Conservation (phyloP, 2,888 invertebrate genomes). For the Polyploca ridens region DNA sequence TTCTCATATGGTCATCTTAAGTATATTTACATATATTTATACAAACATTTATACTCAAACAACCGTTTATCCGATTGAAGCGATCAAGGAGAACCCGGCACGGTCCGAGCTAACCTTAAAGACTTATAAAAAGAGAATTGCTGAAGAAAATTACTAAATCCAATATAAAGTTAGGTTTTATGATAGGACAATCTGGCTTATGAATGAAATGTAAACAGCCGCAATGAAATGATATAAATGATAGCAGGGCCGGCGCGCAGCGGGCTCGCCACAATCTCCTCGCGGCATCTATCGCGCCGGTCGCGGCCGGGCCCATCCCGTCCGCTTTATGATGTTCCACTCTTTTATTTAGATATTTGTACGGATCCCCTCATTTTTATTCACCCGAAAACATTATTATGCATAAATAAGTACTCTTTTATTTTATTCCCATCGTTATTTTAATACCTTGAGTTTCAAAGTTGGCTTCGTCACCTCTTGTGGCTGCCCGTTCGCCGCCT, state of each 20-base stretch:
- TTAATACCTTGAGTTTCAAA: conserved; percentile 70
- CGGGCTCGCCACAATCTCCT: conserved; percentile 63
- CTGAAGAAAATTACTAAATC: conserved; percentile 40
- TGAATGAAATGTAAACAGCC: conserved; percentile 81
- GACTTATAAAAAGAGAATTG: neutral
- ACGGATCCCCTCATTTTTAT: conserved; percentile 79
- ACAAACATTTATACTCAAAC: neutral
- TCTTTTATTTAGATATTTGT: conserved; percentile 82
- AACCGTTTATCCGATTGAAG: conserved; percentile 9
- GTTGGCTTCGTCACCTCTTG: conserved; percentile 74
- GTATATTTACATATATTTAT: neutral
- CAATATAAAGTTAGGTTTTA: conserved; percentile 58
- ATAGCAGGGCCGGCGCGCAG: conserved; percentile 58
- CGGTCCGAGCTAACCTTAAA: neutral
- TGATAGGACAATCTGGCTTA: conserved; percentile 66
- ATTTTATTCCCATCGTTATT: conserved; percentile 80
- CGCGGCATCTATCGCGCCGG: conserved; percentile 71
- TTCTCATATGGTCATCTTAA: neutral
- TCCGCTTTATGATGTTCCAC: conserved; percentile 71
- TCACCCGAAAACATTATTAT: conserved; percentile 77
- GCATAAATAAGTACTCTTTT: conserved; percentile 79
- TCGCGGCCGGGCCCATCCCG: conserved; percentile 37
- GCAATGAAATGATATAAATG: conserved; percentile 81
- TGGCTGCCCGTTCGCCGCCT: conserved; percentile 56
- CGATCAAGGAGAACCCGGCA: neutral